Conservation (phyloP, 2,797 vertebrate species). For the Lepus townsendii region DNA sequence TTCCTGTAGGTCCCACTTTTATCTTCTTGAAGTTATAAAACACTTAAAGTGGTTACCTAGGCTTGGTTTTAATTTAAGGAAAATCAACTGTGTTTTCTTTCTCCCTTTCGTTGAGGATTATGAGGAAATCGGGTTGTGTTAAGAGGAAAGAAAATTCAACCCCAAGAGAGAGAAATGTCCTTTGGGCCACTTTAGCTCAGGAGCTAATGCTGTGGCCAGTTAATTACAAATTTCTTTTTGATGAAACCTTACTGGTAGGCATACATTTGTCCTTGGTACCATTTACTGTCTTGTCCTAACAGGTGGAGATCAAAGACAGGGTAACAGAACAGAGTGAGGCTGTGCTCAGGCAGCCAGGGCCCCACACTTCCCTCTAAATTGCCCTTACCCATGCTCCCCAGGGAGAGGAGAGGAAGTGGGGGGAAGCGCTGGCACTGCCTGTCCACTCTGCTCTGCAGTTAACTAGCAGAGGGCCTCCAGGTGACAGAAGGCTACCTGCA, state of each 20-base stretch:
- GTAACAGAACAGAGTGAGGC: background rate
- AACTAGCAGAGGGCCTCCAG: background rate
- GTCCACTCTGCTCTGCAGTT: background rate
- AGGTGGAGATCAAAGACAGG: background rate
- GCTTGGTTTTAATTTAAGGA: slow-evolving; percentile 57
- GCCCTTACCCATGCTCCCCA: rapidly evolving
- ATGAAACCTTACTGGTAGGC: background rate
- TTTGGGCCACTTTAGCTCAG: background rate
- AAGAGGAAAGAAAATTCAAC: background rate
- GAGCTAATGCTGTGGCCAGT: background rate
- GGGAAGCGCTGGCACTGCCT: rapidly evolving
- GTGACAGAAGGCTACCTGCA: slow-evolving; percentile 11
- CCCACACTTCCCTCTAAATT: background rate
- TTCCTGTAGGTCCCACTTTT: background rate
- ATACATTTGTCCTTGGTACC: background rate
- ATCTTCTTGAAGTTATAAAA: slow-evolving; percentile 48
- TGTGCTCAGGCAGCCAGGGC: background rate
- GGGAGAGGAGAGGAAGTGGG: background rate
- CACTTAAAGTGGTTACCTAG: slow-evolving; percentile 7
- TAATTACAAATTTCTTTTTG: background rate
- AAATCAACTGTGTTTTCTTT: slow-evolving; percentile 13
- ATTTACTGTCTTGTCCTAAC: background rate
- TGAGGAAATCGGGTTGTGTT: background rate
- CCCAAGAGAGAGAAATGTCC: background rate
- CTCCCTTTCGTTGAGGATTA: slow-evolving; percentile 18